Evolutionary conservation across 2,797 vertebrate species (phyloP).

Genomic region (Vultur gryphus): DNA sequence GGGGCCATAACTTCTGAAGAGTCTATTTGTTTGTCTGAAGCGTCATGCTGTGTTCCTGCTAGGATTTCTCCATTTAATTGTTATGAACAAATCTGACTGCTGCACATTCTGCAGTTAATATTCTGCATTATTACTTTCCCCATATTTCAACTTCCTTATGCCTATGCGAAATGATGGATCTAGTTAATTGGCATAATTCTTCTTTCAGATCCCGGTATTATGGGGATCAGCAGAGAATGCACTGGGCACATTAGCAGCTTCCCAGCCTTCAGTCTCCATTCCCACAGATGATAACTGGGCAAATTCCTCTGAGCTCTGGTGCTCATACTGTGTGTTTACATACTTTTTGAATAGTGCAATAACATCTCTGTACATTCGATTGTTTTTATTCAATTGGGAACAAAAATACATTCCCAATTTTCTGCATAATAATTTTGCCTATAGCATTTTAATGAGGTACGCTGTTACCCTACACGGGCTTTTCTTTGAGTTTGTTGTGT

Average conservation of each 20-base stretch:
- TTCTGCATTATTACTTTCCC: neutral
- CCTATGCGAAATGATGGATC: neutral
- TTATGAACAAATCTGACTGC: neutral
- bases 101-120: neutral
- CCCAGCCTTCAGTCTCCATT: neutral
- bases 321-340: neutral
- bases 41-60: neutral
- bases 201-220: neutral
- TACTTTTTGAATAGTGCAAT: neutral
- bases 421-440: neutral
- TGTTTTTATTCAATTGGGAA: neutral
- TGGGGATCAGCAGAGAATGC: neutral
- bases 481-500: neutral
- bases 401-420: neutral
- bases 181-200: neutral
- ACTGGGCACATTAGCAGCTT: neutral
- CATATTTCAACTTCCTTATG: neutral
- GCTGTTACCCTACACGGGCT: fast-evolving
- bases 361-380: neutral
- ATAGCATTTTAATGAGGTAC: neutral
- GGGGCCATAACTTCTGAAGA: neutral
- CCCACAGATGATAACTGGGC: neutral
- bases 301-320: neutral
- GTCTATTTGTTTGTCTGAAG: neutral
- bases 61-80: neutral